phyloP scores from a whole-genome alignment of 2,113 vertebrate genomes.

The Nanorana parkeri region DNA sequence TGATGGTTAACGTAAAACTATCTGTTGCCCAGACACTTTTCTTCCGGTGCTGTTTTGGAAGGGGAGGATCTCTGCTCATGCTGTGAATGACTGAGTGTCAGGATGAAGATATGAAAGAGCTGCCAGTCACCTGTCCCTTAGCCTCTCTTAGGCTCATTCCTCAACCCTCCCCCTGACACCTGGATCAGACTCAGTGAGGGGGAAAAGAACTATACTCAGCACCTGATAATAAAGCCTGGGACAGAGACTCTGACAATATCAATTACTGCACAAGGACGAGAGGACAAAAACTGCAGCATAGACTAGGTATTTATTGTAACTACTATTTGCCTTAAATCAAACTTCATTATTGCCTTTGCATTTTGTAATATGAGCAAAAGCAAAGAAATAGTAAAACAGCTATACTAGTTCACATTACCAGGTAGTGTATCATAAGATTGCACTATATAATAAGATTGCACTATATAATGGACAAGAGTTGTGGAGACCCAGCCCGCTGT shows the following conservation, averaged over 20 bases:
- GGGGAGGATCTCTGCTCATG: background rate
- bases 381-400: background rate
- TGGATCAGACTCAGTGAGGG: conserved; percentile 15
- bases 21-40: background rate
- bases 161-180: conserved; percentile 26
- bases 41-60: background rate
- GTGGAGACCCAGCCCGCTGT: too few species aligned
- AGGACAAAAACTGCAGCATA: background rate
- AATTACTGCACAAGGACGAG: conserved; percentile 50
- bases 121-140: conserved; percentile 23
- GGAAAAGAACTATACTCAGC: conserved; percentile 20
- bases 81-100: conserved; percentile 6
- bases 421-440: too few species aligned
- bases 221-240: conserved; percentile 37
- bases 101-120: conserved; percentile 11
- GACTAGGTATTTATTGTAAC: conserved; percentile 20
- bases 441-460: too few species aligned
- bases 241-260: conserved; percentile 33
- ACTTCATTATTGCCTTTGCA: background rate
- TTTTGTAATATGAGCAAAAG: background rate
- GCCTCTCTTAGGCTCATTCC: conserved; percentile 13
- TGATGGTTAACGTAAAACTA: background rate
- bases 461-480: too few species aligned
- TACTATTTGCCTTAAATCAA: conserved; percentile 4
- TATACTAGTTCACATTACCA: too few species aligned